Base-by-base conservation (phyloP, 2,888 invertebrate genomes). In the Cephonodes hylas region DNA sequence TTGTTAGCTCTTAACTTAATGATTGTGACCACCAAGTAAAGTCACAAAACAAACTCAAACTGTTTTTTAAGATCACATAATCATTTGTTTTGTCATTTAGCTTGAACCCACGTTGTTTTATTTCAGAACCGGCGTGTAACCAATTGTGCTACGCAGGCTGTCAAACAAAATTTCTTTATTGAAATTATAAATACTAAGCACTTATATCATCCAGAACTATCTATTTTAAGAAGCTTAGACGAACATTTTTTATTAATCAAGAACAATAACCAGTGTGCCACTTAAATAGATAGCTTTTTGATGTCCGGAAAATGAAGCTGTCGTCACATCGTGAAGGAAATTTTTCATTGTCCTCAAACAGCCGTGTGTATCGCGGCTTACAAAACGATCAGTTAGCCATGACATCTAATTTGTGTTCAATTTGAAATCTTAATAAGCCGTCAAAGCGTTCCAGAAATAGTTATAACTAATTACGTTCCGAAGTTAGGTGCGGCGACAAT, bases 391-490 rank as follows among this genome's bases (percentile, higher is more conserved):
- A 85, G 87, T 90, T 85, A 88, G 83, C 79, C 83, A 80, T 86
- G 91, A 91, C 91, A 91, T 80, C 84, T 83, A 91, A 91, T 92
- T 90, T 91, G 90, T 90, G 89, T 90, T 82, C 90, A 86, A 92
- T 91, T 89, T 88, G 85, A 89, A 88, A 89, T 86, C 84, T 88
- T 92, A 92, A 91, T 90, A 89, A 91, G 89, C 91, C 89, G 91
- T 90, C 91, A 90, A 89, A 89, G 88, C 84, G 87, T 79, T 86
- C 88, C 88, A 69, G 84, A 86, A 91, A 91, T 91, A 92, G 83
- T 76, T 79, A 66, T 85, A 83, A 90, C 89, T 91, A 91, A 91
- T 91, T 91, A 87, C 75, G 80, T 80, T 75, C 78, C 79, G 80
- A 83, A 84, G 82, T 77, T 81, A 81, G 80, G 80, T 78, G 66